phyloP scores from a whole-genome alignment of 2,797 vertebrate species.

The Labroides dimidiatus region DNA sequence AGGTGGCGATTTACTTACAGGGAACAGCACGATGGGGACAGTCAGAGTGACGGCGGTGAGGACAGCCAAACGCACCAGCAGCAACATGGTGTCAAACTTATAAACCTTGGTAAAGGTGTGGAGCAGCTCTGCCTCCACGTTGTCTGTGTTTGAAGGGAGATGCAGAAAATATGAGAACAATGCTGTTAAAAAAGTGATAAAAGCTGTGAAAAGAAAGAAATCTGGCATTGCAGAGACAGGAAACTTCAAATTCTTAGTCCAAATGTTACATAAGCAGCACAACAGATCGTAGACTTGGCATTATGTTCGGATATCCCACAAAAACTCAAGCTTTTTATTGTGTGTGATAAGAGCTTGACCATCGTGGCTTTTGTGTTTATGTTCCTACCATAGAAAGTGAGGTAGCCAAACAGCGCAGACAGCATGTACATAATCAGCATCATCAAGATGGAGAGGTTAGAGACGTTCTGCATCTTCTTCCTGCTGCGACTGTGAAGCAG shows the following conservation, averaged over 20 bases:
- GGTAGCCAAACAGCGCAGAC: constrained; percentile 95
- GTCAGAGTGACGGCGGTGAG: constrained; percentile 95
- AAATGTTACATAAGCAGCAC: too few species aligned
- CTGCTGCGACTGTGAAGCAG: constrained; percentile 84
- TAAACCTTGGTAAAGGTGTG: constrained; percentile 96
- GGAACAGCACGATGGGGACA: constrained; percentile 96
- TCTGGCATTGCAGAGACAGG: background rate
- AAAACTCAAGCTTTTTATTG: too few species aligned
- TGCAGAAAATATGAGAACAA: background rate
- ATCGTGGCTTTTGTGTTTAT: background rate
- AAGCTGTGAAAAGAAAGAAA: background rate
- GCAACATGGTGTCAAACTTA: constrained; percentile 90
- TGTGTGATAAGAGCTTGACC: too few species aligned
- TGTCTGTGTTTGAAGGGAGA: constrained; percentile 76
- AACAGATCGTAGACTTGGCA: too few species aligned
- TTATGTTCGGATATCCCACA: too few species aligned
- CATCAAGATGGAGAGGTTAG: constrained; percentile 94
- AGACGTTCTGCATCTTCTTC: constrained; percentile 94
- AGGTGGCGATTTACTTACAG: constrained; percentile 89
- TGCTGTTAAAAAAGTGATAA: background rate
- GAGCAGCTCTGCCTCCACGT: constrained; percentile 95
- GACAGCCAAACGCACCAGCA: constrained; percentile 94
- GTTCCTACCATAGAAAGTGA: constrained; percentile 93
- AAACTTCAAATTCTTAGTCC: too few species aligned
- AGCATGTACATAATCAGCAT: constrained; percentile 98